Evolutionary conservation across 1,140 invertebrate genomes (phyloP), one percentile per base, ranked within the genome.

Genomic region (Schmidtea mediterranea): DNA sequence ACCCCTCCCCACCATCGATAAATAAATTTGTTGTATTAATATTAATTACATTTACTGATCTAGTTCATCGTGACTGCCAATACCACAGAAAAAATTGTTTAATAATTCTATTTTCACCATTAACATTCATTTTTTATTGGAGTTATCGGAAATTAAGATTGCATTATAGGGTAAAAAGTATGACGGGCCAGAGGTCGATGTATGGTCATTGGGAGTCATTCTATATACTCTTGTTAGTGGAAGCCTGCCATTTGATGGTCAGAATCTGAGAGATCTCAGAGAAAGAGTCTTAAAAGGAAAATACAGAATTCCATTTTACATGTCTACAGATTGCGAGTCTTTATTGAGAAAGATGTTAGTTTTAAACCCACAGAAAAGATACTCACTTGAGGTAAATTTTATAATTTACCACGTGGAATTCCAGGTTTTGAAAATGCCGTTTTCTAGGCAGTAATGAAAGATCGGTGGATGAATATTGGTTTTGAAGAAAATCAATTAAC

Each of bases 51-150:
- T n/a, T n/a, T n/a, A n/a, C n/a, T n/a, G n/a, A n/a, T n/a, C n/a
- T n/a, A n/a, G n/a, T n/a, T 10, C n/a, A 10, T 37, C 36, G n/a
- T 74, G 69, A 82, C 83, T 68, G 86, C 90, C 71, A 92, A 92
- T 94, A 51, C 72, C 92, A 51, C 69, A 92, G 59, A 84, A 90
- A 68, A 76, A 74, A 54, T 80, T 84, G 64, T 79, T 82, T 72
- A 84, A 87, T 65, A 87, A 90, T 57, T 90, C 90, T 73, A 77
- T 92, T 58, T 83, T 83, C 46, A 80, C 89, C 68, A 94, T 94
- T 69, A 87, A 87, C 10, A 94, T 95, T 65, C 16, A 95, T 87
- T 3, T 94, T 83, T 80, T 95, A 87, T 62, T 87, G 87, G 1
- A 82, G 78, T 41, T 86, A 86, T 5, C 87, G 87, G 0, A 87